A percentile compares a stretch with the other conserved stretches of the same genome.
Evolutionary conservation across 30 jellyfish, hydroid and myxozoan genomes (phyloP).

Genomic region (Aurelia sp.): DNA sequence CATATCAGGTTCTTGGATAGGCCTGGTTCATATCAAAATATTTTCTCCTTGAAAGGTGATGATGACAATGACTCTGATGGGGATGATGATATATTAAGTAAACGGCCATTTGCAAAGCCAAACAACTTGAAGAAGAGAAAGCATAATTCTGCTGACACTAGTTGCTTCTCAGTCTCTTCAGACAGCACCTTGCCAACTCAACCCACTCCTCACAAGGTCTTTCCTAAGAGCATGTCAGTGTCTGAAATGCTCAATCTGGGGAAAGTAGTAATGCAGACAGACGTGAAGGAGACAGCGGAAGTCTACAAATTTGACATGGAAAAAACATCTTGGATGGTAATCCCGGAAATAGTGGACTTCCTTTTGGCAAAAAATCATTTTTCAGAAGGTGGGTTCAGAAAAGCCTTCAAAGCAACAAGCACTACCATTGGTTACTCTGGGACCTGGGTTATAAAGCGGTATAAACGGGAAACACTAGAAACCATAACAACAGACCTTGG

Average conservation of each 20-base stretch:
- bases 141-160: too few relatives aligned
- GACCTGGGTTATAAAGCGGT: too few relatives aligned
- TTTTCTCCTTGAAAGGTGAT: too few relatives aligned
- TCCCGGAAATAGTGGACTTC: constrained; percentile 1
- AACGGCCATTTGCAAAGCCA: neutral
- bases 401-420: constrained; percentile 18
- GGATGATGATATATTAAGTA: too few relatives aligned
- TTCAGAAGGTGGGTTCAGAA: constrained; percentile 34
- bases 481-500: neutral
- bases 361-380: constrained; percentile 2
- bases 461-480: too few relatives aligned
- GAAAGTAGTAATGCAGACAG: constrained; percentile 5
- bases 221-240: constrained; percentile 1
- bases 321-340: neutral
- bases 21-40: neutral
- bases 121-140: neutral
- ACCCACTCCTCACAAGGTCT: neutral
- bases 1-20: neutral
- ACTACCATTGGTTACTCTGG: too few relatives aligned
- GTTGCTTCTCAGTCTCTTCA: too few relatives aligned
- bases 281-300: neutral
- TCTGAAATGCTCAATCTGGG: constrained; percentile 3
- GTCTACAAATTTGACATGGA: constrained; percentile 7
- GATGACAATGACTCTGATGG: too few relatives aligned
- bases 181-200: too few relatives aligned